phyloP scores from a whole-genome alignment of 1,140 invertebrate species.

The Chrysoperla carnea region DNA sequence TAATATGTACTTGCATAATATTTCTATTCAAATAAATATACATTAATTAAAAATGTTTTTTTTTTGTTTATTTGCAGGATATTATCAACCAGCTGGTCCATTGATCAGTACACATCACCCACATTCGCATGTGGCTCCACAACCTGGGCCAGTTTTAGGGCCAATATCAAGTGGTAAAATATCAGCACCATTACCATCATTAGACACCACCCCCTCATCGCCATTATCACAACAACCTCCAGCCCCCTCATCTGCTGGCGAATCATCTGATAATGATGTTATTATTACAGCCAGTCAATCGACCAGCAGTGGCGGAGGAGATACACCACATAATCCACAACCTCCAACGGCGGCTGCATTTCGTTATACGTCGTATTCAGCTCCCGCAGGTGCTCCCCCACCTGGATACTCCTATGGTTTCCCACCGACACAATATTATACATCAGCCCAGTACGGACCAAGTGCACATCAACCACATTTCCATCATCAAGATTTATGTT shows the following conservation, averaged over 20 bases:
- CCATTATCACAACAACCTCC: constrained; percentile 24
- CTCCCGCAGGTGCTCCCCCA: constrained; percentile 3
- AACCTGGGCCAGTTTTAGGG: constrained; percentile 24
- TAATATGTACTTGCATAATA: no score
- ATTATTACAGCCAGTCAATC: constrained; percentile 8
- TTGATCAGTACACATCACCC: constrained; percentile 48
- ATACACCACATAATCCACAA: constrained; percentile 6
- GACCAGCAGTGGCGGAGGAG: neutral
- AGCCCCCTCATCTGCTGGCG: constrained; percentile 16
- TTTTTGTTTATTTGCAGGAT: constrained; percentile 39
- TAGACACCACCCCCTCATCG: constrained; percentile 23
- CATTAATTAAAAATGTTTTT: no score
- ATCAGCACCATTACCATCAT: constrained; percentile 14
- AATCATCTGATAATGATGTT: constrained; percentile 26
- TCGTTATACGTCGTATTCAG: constrained; percentile 13
- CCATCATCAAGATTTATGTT: neutral
- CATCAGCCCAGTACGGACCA: neutral
- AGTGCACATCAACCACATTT: constrained; percentile 8
- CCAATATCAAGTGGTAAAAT: constrained; percentile 13
- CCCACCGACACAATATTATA: neutral
- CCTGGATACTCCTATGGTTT: constrained; percentile 13
- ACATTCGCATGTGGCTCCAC: constrained; percentile 28
- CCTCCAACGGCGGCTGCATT: constrained; percentile 6
- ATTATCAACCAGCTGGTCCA: constrained; percentile 75
- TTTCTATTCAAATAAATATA: no score